Evolutionary conservation across 2,797 vertebrate genomes (phyloP).

Genomic region (Microctenopoma steveboyesi): DNA sequence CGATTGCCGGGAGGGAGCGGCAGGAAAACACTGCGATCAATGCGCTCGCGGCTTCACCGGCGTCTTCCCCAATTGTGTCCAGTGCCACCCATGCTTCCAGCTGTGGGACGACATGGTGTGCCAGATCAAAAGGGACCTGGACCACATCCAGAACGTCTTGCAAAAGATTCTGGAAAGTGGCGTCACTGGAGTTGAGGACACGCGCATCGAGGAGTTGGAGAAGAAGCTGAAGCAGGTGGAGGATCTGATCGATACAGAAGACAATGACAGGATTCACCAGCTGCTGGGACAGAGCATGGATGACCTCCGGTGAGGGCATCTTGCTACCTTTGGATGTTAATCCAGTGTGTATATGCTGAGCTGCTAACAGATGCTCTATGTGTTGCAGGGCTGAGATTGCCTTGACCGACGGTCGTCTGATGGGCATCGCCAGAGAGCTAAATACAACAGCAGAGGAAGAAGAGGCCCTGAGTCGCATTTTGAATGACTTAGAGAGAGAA

Average conservation of each 20-base stretch:
- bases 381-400: conserved; percentile 84
- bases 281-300: conserved; percentile 80
- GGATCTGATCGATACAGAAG: conserved; percentile 69
- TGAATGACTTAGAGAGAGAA: conserved; percentile 74
- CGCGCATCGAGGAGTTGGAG: conserved; percentile 81
- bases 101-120: conserved; percentile 83
- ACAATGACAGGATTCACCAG: conserved; percentile 65
- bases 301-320: conserved; percentile 82
- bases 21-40: conserved; percentile 79
- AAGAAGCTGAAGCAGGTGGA: conserved; percentile 72
- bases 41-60: conserved; percentile 87
- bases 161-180: conserved; percentile 75
- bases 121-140: conserved; percentile 77
- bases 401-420: conserved; percentile 84
- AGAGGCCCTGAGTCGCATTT: conserved; percentile 42
- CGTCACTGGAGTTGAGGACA: conserved; percentile 44
- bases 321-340: neutral
- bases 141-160: conserved; percentile 62
- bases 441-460: conserved; percentile 68
- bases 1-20: conserved; percentile 80
- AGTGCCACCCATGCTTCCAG: conserved; percentile 89
- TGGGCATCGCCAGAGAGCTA: conserved; percentile 76
- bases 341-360: neutral
- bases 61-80: conserved; percentile 82
- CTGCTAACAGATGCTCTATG: neutral